A percentile compares a stretch with the other conserved stretches of the same genome.
Conservation (phyloP, 2,113 vertebrate genomes). For the Amazona guildingii region DNA sequence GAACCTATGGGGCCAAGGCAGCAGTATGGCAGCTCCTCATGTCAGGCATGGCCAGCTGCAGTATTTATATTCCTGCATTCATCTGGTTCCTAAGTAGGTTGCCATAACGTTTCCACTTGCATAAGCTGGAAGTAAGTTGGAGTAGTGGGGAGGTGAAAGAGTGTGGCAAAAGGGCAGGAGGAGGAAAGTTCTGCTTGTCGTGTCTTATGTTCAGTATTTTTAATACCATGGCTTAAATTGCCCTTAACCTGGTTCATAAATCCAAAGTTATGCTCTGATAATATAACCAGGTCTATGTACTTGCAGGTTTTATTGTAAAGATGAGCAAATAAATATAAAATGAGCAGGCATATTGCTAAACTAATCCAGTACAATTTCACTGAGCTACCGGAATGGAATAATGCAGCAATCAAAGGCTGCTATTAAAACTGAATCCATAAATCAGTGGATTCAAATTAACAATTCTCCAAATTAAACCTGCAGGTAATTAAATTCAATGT, state of each 20-base stretch:
- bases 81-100: background rate
- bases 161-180: background rate
- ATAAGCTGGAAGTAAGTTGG: too few relatives aligned
- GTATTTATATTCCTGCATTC: background rate
- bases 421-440: background rate
- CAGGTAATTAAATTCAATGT: background rate
- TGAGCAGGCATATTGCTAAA: background rate
- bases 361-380: background rate
- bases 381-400: background rate
- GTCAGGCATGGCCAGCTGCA: background rate
- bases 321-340: background rate
- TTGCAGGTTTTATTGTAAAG: background rate
- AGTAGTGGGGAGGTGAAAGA: background rate
- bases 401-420: background rate
- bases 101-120: background rate
- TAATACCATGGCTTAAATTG: background rate
- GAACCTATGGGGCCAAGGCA: background rate
- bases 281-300: background rate
- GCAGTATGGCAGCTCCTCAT: background rate
- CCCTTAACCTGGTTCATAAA: background rate
- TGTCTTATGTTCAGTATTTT: background rate
- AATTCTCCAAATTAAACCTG: background rate
- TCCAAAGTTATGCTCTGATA: background rate
- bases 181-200: background rate
- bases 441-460: constrained; percentile 13